Percentiles rank a stretch among this genome's conserved stretches.
phyloP scores from a whole-genome alignment of 2,113 vertebrate species.

The Ameiurus melas region DNA sequence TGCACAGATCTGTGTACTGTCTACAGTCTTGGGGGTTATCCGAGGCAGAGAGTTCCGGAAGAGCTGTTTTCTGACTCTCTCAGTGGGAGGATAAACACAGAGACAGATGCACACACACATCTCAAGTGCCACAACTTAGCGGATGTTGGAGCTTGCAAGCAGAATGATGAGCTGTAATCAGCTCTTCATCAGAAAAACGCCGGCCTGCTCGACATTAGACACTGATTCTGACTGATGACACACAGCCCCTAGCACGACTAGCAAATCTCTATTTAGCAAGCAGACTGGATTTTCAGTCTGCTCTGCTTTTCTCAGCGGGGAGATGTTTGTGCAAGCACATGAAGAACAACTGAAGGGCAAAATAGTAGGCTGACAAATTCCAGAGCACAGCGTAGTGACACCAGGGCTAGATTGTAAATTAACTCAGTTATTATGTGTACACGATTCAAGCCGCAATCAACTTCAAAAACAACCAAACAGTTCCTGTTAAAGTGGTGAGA shows the following conservation, averaged over 20 bases:
- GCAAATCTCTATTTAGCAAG: constrained; percentile 66
- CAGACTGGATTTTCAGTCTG: constrained; percentile 61
- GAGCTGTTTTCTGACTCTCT: constrained; percentile 19
- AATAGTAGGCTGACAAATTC: constrained; percentile 33
- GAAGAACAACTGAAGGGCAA: constrained; percentile 27
- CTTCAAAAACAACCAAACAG: too few species aligned
- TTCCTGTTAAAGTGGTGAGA: too few species aligned
- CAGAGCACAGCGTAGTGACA: background rate
- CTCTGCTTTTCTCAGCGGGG: background rate
- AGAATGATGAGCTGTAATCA: constrained; percentile 69
- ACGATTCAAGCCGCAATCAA: background rate
- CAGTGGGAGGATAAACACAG: constrained; percentile 12
- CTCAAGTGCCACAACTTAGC: constrained; percentile 43
- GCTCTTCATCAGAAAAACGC: constrained; percentile 60
- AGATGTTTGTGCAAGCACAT: constrained; percentile 56
- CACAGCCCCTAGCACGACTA: constrained; percentile 55
- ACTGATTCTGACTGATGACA: constrained; percentile 26
- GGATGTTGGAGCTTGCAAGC: constrained; percentile 63
- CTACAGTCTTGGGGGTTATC: background rate
- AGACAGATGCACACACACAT: constrained; percentile 44
- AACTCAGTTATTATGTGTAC: background rate
- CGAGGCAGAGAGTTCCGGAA: background rate
- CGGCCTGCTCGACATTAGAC: constrained; percentile 60
- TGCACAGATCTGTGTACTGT: constrained; percentile 19
- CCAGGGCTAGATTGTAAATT: background rate